These are phyloP conservation scores for Zosterops pallidus DNA, from an alignment of 2,113 vertebrate species.

Conservation along the genomic window DNA sequence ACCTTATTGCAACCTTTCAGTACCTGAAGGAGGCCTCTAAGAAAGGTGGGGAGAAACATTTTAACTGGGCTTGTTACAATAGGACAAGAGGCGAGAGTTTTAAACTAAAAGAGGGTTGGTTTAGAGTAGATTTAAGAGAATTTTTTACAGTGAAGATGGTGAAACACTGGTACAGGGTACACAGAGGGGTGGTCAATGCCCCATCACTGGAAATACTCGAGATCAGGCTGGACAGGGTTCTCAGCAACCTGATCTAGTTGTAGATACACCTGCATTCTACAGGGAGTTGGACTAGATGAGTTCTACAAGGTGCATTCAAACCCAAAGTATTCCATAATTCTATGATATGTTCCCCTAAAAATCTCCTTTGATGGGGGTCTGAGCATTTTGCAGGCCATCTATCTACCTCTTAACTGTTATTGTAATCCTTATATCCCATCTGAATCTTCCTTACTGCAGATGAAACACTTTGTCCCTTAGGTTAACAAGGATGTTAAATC, in stretches of 20 bases:
- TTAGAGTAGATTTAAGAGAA: background rate
- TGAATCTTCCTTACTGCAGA: background rate
- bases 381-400: background rate
- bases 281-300: background rate
- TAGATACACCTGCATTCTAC: background rate
- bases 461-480: background rate
- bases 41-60: background rate
- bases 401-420: background rate
- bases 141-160: background rate
- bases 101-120: background rate
- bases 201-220: background rate
- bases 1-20: background rate
- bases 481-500: background rate
- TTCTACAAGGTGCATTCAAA: background rate
- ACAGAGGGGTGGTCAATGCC: background rate
- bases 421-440: background rate
- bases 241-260: background rate
- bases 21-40: background rate
- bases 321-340: background rate
- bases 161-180: background rate
- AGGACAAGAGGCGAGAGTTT: background rate
- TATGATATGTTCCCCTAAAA: background rate
- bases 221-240: background rate
- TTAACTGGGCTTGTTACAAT: background rate
- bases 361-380: background rate